phyloP scores from a whole-genome alignment of 2,797 vertebrate genomes.

The Adelosebastes latens region DNA sequence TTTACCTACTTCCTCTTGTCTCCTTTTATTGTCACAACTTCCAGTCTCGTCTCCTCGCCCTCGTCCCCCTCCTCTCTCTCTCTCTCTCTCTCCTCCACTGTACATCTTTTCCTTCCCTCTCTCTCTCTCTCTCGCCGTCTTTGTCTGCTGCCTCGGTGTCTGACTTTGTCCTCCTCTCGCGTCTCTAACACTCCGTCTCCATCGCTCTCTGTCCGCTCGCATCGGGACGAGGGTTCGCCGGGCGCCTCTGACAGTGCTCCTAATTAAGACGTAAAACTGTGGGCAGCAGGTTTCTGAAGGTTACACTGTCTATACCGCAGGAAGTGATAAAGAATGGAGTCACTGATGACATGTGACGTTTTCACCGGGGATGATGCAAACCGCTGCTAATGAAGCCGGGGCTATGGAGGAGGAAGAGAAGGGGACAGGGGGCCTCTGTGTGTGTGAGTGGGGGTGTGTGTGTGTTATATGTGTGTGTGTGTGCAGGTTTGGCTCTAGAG shows the following conservation, averaged over 20 bases:
- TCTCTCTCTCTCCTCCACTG: background rate
- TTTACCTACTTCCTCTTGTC: background rate
- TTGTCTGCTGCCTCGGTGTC: constrained; percentile 46
- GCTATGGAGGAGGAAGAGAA: constrained; percentile 48
- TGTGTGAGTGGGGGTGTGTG: constrained; percentile 13
- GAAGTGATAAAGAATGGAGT: constrained; percentile 82
- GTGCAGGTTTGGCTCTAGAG: constrained; percentile 31
- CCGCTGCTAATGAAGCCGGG: constrained; percentile 80
- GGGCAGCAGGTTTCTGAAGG: constrained; percentile 84
- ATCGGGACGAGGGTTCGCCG: constrained; percentile 59
- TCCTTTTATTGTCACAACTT: background rate
- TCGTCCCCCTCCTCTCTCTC: background rate
- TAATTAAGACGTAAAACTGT: constrained; percentile 84
- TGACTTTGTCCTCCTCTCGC: constrained; percentile 60
- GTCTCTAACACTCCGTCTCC: constrained; percentile 69
- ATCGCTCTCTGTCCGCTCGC: constrained; percentile 65
- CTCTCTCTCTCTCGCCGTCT: constrained; percentile 6
- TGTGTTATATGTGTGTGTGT: constrained; percentile 8
- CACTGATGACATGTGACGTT: constrained; percentile 84
- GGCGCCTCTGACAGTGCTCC: constrained; percentile 68
- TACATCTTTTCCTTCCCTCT: constrained; percentile 21
- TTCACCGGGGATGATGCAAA: constrained; percentile 80
- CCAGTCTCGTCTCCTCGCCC: background rate
- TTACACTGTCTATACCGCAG: constrained; percentile 76
- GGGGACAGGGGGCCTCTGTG: constrained; percentile 50